Evolutionary conservation across 1,140 invertebrate species (phyloP), one percentile per base, ranked within the genome.

Genomic region (Drosophila paulistorum): DNA sequence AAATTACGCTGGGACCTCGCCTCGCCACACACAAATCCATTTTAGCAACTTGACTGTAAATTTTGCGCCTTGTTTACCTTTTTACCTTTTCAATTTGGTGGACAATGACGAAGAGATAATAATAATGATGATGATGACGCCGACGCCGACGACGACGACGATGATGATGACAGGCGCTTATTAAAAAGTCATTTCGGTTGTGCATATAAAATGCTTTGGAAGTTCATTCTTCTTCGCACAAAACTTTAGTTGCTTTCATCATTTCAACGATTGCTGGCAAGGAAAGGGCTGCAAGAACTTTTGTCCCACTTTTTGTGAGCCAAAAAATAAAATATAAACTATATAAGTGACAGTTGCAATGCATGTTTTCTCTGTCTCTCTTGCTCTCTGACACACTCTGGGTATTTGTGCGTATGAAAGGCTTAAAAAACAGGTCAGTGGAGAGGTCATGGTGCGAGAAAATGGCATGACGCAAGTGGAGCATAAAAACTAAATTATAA

Each of bases 171-270:
- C 23, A 41, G 39, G 35, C 14, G 63, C 59, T 63, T 71, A 77
- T 77, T 77, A 74, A 74, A 74, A 74, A 71, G 26, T 71, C 63
- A 58, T 74, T 70, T 65, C 30, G 59, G 10, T 72, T 64, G 51
- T 41, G 41, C 59, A 45, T 62, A 45, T 33, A 23, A 65, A 23
- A 61, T 60, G 60, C 42, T 64, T 10, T 68, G 55, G 13, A 33
- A 66, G 58, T 17, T 59, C 23, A 39, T 39, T 39, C 11, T 39
- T 58, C 33, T 64, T 58, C 33, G 58, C 37, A 17, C 17, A 65
- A 61, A 73, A 73, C 59, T 58, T 71, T 72, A 51, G 17, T 62
- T 55, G 62, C 14, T 48, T 61, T 55, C 42, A 41, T 48, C 55
- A 76, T 65, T 72, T 68, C 59, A 61, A 58, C 26, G 55, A 14